Base-by-base conservation (phyloP, 2,888 invertebrate genomes). In the Emmelina monodactyla region DNA sequence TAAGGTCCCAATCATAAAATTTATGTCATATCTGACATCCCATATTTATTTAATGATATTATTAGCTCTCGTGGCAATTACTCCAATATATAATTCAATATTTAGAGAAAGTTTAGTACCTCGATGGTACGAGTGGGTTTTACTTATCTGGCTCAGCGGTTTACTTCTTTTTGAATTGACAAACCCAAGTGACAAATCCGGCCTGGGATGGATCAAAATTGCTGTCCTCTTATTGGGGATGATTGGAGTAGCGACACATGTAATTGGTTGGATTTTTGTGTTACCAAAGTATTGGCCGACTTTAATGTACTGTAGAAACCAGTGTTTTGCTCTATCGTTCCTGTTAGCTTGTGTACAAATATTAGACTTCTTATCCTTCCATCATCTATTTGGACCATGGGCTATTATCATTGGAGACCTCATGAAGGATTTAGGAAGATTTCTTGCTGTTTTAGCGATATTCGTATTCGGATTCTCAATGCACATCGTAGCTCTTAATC, bases 301-400 rank as follows among this genome's bases (percentile, higher is more conserved):
- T 0, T 64, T 93, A 43, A 88, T 99, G 73, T 99, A 97, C 75
- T 87, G 96, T 50, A 85, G 98, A 42, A 99, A 99, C 78, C 97
- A 99, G 70, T 86, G 98, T 59, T 94, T 99, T 59, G 98, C 97
- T 0, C 82, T 97, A 58, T 93, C 96, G 37, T 91, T 99, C 64
- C 84, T 99, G 41, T 82, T 97, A 53, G 96, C 97, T 36, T 99
- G 98, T 76, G 96, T 99, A 32, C 97, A 98, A 78, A 94, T 98
- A 55, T 82, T 98, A 58, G 95, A 96, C 80, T 99, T 99, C 68
- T 82, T 99, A 32, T 97, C 97, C 14, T 99, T 99, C 66, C 99
- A 99, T 71, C 96, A 99, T 73, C 84, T 99, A 13, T 99, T 99
- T 64, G 99, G 99, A 31, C 99, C 99, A 0, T 99, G 99, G 99